phyloP scores from a whole-genome alignment of 2,113 vertebrate genomes.

The Pelodiscus sinensis region DNA sequence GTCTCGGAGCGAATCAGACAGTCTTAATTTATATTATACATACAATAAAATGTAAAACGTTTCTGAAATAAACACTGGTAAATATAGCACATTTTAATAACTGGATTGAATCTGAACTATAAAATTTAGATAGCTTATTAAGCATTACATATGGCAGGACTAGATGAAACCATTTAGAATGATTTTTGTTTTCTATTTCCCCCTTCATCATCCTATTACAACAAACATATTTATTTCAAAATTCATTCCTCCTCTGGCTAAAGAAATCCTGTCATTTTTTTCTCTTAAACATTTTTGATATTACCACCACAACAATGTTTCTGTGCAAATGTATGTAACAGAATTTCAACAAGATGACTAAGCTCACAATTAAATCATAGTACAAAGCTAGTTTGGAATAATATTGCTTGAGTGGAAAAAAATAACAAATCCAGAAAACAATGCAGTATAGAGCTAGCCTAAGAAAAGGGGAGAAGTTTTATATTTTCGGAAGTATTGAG shows the following conservation, averaged over 20 bases:
- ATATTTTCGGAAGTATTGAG: slow-evolving; percentile 34
- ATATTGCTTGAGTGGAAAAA: slow-evolving; percentile 57
- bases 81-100: slow-evolving; percentile 79
- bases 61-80: slow-evolving; percentile 75
- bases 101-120: slow-evolving; percentile 75
- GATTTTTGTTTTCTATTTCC: slow-evolving; percentile 58
- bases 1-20: slow-evolving; percentile 56
- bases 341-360: slow-evolving; percentile 67
- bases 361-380: slow-evolving; percentile 60
- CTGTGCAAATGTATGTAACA: slow-evolving; percentile 67
- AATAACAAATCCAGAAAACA: slow-evolving; percentile 12
- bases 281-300: slow-evolving; percentile 45
- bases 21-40: slow-evolving; percentile 57
- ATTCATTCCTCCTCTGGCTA: slow-evolving; percentile 64
- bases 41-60: slow-evolving; percentile 69
- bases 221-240: slow-evolving; percentile 72
- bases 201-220: slow-evolving; percentile 75
- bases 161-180: slow-evolving; percentile 75
- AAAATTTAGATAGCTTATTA: slow-evolving; percentile 78
- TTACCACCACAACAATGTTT: slow-evolving; percentile 42
- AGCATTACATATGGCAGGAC: slow-evolving; percentile 79
- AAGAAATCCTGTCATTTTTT: slow-evolving; percentile 38
- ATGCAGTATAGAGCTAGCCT: slow-evolving; percentile 66
- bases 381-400: slow-evolving; percentile 62
- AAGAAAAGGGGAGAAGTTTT: slow-evolving; percentile 70